A percentile compares a stretch with the other conserved stretches of the same genome.
Conservation (phyloP, 2,888 invertebrate genomes). For the Chaetogeoica ovagalla region DNA sequence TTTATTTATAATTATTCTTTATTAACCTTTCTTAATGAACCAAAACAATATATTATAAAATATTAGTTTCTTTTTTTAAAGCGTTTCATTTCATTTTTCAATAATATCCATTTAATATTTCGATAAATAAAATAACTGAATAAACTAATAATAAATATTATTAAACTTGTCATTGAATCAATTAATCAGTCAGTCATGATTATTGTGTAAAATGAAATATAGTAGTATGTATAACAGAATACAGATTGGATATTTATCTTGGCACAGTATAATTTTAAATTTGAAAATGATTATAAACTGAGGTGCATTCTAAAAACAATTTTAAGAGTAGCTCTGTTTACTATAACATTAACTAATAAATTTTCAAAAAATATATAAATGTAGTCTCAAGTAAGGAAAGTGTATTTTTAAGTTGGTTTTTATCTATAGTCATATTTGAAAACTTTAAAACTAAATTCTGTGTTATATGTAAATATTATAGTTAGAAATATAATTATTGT, state of each 20-base stretch:
- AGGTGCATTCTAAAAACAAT: not conserved
- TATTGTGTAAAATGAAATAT: too few relatives aligned
- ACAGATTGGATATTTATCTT: too few relatives aligned
- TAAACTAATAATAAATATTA: not conserved
- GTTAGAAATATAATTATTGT: not conserved
- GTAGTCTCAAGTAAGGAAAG: not conserved
- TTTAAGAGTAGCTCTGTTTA: not conserved
- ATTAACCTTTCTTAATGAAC: not conserved
- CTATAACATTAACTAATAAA: not conserved
- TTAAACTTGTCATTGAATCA: not conserved
- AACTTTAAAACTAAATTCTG: too few relatives aligned
- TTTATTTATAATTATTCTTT: slow-evolving; percentile 30
- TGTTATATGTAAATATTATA: too few relatives aligned
- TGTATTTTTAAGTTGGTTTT: not conserved
- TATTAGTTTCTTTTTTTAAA: not conserved
- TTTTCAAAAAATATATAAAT: not conserved
- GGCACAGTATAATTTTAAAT: not conserved
- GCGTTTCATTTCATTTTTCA: not conserved
- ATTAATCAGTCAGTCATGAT: too few relatives aligned
- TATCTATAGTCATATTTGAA: not conserved
- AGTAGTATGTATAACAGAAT: too few relatives aligned
- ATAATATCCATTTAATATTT: not conserved
- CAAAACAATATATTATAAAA: too few relatives aligned
- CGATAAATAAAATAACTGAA: not conserved
- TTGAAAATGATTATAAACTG: not conserved